Evolutionary conservation across 2,888 invertebrate genomes (phyloP), one percentile per base, ranked within the genome.

Genomic region (Drosophila kanekoi): DNA sequence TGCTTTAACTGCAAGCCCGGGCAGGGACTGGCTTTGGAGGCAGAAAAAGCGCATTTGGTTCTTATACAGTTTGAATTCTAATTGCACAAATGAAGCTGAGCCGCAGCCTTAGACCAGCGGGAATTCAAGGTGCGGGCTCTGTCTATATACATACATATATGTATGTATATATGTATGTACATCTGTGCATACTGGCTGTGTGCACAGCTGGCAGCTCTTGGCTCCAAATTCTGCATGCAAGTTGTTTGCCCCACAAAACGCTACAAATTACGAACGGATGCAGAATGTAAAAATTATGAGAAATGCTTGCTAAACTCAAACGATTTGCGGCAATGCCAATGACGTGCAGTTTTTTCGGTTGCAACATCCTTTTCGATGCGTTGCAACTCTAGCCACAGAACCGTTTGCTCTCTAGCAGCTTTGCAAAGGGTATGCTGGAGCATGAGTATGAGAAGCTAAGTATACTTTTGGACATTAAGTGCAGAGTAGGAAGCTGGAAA

Each of bases 21-120:
- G 51, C 13, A 10, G 32, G 8, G 45, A 8, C 20, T 11, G 16
- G 45, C 48, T 56, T 32, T 58, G 72, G 47, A 38, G 59, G 48
- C 56, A 60, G 70, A 67, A 78, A 78, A 78, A 72, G 72, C 60
- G 64, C 78, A 72, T 66, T 72, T 75, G 64, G 78, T 75, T 77
- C 75, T 69, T 58, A 64, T 69, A 69, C 69, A 66, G 72, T 62
- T 72, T 72, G 78, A 79, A 73, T 79, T 60, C 69, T 78, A 78
- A 78, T 79, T 79, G 78, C 72, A 45, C 67, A 78, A 70, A 77
- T 67, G 78, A 77, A 74, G 51, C 56, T 45, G 43, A 63, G 45
- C 72, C 38, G 49, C 60, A 62, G 59, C 33, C 51, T 47, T 28
- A 60, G 44, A 47, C 45, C 52, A 61, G 44, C 49, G 52, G n/a